These are phyloP conservation scores for Butastur rufipennis DNA, from an alignment of 2,113 vertebrate genomes.

Conservation along the genomic window DNA sequence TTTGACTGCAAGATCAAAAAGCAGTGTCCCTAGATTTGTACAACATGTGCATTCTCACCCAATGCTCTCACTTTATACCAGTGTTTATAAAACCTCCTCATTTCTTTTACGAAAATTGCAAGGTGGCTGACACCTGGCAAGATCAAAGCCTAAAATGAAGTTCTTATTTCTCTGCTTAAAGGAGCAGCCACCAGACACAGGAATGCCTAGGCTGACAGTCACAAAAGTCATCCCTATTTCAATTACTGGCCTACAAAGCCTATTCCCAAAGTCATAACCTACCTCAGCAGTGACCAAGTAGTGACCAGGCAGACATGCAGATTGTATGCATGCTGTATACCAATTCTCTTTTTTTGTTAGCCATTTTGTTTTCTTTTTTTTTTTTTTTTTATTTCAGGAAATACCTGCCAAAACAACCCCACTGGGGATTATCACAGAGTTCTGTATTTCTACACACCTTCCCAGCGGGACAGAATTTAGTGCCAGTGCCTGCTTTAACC, in stretches of 20 bases:
- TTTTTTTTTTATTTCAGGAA: neutral
- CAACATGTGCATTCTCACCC: neutral
- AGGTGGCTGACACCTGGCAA: neutral
- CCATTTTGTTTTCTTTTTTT: neutral
- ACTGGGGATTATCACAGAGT: neutral
- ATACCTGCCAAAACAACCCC: neutral
- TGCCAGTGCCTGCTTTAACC: neutral
- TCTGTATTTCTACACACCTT: neutral
- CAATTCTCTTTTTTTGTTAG: neutral
- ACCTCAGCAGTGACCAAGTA: neutral
- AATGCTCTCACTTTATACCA: neutral
- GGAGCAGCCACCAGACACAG: neutral
- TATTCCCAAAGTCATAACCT: neutral
- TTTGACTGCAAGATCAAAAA: neutral
- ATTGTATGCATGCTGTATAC: accelerated
- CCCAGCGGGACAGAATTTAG: neutral
- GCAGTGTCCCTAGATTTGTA: neutral
- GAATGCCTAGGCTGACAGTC: neutral
- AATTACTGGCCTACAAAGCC: neutral
- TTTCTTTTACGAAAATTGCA: neutral
- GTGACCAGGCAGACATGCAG: neutral
- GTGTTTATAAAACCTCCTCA: neutral
- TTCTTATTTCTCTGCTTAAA: neutral
- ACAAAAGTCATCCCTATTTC: neutral
- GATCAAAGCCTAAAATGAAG: neutral